Evolutionary conservation across 2,888 invertebrate species (phyloP).

Genomic region (Cylloceria caligata): DNA sequence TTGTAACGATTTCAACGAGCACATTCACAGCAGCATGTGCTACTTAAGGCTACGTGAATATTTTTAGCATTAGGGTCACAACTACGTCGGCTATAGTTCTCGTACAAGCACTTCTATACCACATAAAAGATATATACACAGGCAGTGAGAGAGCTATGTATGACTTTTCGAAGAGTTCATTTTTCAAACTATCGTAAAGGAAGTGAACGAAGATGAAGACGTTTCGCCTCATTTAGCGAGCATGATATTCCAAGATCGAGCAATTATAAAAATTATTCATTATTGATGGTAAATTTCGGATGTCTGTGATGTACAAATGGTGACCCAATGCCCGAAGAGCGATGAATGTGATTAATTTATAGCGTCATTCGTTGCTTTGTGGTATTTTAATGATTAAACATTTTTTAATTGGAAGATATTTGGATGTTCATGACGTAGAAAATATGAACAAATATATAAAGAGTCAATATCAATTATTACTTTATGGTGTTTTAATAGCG

Average conservation of each 20-base stretch:
- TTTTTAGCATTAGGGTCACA: conserved; percentile 82
- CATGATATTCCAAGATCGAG: conserved; percentile 41
- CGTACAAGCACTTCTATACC: conserved; percentile 59
- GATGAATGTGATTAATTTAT: no score
- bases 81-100: conserved; percentile 69
- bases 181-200: conserved; percentile 56
- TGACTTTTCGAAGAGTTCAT: conserved; percentile 37
- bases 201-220: conserved; percentile 51
- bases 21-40: conserved; percentile 72
- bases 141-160: conserved; percentile 17
- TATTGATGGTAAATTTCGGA: no score
- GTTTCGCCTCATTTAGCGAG: conserved; percentile 44
- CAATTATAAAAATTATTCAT: background rate
- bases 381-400: no score
- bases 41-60: conserved; percentile 78
- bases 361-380: no score
- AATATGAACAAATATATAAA: no score
- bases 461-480: no score
- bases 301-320: no score
- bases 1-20: conserved; percentile 78
- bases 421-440: no score
- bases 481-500: no score
- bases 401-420: no score
- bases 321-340: no score
- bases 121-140: conserved; percentile 23